Evolutionary conservation across 2,113 vertebrate species (phyloP).

Genomic region (Hippotragus niger): DNA sequence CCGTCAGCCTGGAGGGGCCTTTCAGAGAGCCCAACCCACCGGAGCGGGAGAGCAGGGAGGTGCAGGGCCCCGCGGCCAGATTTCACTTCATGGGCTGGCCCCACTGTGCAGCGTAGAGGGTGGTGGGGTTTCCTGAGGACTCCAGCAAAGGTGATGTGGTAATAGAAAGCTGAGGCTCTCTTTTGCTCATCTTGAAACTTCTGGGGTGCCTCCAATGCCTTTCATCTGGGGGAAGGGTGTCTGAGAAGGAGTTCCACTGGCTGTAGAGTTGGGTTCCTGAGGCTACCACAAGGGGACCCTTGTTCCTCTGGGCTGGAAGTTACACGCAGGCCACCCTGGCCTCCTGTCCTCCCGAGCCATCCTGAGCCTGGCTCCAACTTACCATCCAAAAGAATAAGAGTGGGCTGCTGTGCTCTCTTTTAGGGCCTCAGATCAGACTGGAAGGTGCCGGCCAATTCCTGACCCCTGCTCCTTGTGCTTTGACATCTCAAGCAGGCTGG

Average conservation of each 20-base stretch:
- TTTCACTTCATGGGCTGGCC: not conserved
- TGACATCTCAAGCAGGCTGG: not conserved
- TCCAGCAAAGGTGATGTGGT: rapidly evolving
- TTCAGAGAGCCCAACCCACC: not conserved
- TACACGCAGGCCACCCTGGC: not conserved
- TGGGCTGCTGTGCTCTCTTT: rapidly evolving
- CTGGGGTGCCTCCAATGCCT: not conserved
- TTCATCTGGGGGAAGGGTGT: not conserved
- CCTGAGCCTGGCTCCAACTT: not conserved
- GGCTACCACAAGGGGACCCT: not conserved
- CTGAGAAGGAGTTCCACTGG: not conserved
- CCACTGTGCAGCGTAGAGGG: not conserved
- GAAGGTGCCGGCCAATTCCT: not conserved
- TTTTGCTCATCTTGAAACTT: not conserved
- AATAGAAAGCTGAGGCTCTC: not conserved
- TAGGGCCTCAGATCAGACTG: not conserved
- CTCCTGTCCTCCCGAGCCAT: not conserved
- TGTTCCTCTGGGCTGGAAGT: not conserved
- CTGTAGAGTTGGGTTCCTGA: not conserved
- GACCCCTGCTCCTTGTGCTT: not conserved
- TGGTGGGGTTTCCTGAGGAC: not conserved
- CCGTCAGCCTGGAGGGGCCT: conserved; percentile 36
- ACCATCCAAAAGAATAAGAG: not conserved
- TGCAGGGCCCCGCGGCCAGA: not conserved
- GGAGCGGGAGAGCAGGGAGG: not conserved